phyloP scores from a whole-genome alignment of 2,888 invertebrate species.

The Melanotus villosus region DNA sequence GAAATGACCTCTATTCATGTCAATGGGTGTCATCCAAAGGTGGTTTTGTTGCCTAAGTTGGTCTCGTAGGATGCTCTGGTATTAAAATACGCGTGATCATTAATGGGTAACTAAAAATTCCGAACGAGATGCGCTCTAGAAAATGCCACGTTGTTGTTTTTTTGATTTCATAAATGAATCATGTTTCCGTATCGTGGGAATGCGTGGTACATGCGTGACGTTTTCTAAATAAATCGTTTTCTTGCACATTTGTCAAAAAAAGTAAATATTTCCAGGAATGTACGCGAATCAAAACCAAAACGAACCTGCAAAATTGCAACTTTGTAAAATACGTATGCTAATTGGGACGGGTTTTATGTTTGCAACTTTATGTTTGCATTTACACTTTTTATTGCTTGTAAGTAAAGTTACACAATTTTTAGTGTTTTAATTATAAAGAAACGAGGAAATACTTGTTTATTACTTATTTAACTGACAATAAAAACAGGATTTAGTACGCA shows the following conservation, averaged over 20 bases:
- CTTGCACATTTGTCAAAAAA: too few species aligned
- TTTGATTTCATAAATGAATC: neutral
- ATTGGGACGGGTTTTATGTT: too few species aligned
- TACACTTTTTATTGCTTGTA: neutral
- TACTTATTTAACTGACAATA: neutral
- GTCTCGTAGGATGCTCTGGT: constrained; percentile 8
- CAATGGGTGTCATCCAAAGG: constrained; percentile 17
- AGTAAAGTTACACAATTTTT: neutral
- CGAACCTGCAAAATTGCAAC: neutral
- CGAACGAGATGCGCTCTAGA: neutral
- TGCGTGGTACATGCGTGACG: constrained; percentile 22
- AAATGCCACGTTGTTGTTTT: neutral
- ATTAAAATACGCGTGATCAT: neutral
- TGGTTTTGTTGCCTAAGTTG: constrained; percentile 5
- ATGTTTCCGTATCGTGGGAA: constrained; percentile 13
- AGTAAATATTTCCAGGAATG: too few species aligned
- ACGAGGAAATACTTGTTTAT: neutral
- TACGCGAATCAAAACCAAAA: too few species aligned
- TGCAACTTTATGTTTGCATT: too few species aligned
- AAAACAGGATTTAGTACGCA: too few species aligned
- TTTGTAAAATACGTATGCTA: neutral
- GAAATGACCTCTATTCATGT: constrained; percentile 30
- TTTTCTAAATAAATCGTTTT: neutral
- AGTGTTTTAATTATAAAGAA: neutral
- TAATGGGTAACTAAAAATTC: neutral